Evolutionary conservation across 2,113 vertebrate genomes (phyloP).

Genomic region (Pterocles gutturalis): DNA sequence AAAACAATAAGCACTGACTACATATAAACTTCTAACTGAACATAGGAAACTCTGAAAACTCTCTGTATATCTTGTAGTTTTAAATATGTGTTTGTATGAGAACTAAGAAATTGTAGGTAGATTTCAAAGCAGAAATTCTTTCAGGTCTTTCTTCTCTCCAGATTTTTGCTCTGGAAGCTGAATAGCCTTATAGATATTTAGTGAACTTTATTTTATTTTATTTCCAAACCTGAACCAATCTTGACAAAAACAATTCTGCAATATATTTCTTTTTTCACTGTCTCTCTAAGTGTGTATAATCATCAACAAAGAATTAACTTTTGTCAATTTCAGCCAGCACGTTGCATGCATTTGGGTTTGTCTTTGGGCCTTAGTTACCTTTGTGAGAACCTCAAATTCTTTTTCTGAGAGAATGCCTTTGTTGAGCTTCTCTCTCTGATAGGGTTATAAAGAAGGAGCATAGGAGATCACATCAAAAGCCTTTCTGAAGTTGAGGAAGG

Average conservation of each 20-base stretch:
- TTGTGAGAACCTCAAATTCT: not conserved
- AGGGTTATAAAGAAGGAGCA: accelerated
- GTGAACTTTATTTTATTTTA: not conserved
- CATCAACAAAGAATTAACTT: not conserved
- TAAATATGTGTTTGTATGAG: not conserved
- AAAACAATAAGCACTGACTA: not conserved
- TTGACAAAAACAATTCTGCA: not conserved
- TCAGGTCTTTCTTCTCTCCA: not conserved
- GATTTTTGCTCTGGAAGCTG: not conserved
- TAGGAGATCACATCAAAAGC: not conserved
- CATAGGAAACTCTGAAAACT: not conserved
- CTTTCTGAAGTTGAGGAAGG: not conserved
- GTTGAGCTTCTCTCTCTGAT: not conserved
- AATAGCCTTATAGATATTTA: not conserved
- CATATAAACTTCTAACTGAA: not conserved
- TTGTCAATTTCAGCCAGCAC: not conserved
- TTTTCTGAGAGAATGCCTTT: not conserved
- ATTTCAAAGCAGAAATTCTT: not conserved
- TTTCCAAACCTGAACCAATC: not conserved
- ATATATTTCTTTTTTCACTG: not conserved
- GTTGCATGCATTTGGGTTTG: not conserved
- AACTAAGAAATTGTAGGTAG: not conserved
- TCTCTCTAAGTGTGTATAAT: not conserved
- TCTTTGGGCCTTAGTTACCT: not conserved
- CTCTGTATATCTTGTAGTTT: not conserved